Evolutionary conservation across 2,113 vertebrate genomes (phyloP).

Genomic region (Steatornis caripensis): DNA sequence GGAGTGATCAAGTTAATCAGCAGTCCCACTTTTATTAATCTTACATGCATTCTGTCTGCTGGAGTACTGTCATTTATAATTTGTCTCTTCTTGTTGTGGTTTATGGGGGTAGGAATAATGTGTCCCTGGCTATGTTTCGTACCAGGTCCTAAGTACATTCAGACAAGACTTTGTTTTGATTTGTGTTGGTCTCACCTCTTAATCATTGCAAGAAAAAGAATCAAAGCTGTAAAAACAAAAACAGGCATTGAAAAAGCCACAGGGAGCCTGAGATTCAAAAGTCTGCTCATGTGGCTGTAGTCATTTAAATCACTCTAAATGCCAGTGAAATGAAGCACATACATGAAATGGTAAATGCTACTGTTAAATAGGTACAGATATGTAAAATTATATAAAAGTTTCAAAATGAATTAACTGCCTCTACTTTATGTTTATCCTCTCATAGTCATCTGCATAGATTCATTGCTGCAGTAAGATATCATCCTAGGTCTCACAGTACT

Average conservation of each 20-base stretch:
- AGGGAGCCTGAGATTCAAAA: not conserved
- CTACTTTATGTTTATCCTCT: conserved; percentile 5
- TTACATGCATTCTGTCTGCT: not conserved
- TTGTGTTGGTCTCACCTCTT: not conserved
- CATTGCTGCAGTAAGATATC: conserved; percentile 20
- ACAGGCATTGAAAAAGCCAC: not conserved
- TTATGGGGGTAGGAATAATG: not conserved
- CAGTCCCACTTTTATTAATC: not conserved
- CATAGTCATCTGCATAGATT: conserved; percentile 10
- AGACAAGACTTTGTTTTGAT: not conserved
- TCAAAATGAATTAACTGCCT: conserved; percentile 13
- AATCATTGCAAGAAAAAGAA: not conserved
- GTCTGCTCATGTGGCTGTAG: not conserved
- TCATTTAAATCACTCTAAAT: conserved; percentile 1
- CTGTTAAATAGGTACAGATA: not conserved
- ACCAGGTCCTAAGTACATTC: not conserved
- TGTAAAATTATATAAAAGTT: not conserved
- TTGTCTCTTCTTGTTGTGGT: not conserved
- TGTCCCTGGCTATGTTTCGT: not conserved
- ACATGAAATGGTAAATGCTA: not conserved
- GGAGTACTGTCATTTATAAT: not conserved
- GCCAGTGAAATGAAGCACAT: not conserved
- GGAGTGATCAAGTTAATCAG: not conserved
- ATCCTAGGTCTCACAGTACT: not conserved
- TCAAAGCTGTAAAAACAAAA: not conserved